Base-by-base conservation (phyloP, 2,888 invertebrate species). In the Alloplasta piceator region DNA sequence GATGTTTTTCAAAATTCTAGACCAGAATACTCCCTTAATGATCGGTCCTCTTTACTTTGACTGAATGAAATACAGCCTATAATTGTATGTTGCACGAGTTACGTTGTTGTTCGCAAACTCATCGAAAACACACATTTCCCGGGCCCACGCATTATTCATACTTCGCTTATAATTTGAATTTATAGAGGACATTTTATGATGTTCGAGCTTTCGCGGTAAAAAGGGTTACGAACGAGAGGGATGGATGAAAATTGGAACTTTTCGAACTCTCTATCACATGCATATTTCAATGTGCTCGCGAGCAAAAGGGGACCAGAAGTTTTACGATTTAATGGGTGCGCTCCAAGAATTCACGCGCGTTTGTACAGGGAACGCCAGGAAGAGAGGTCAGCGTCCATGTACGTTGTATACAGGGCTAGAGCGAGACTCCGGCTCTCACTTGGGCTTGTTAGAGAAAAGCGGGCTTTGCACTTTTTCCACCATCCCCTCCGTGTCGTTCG, bases 281-380 rank as follows among this genome's bases (percentile, higher is more conserved):
- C 77, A 78, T 78, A 81, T 77, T 80, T 77, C 72, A 80, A 73
- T 74, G 55, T 41, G 50, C 70, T 77, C 38, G 41, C 63, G 52
- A 26, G 26, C 3, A 26, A 26, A 26, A 26, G 26, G 26, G 41
- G 26, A 26, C 52, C 12, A 39, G 43, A 74, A 77, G 43, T 77
- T 81, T 77, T 66, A 60, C 60, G 64, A 66, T 77, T 76, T 74
- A 77, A 81, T 81, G 66, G 81, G 43, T 46, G 56, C 14, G 36
- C 7, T 71, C 48, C 58, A 39, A 81, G 66, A 78, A 78, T 70
- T 46, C 64, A 16, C n/a, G 6, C 46, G 10, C 5, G 3, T 36
- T 3, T 26, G 7, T 6, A 26, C 10, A 56, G 7, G 36, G 26
- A 39, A 48, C 39, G 63, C 26, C 58, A 36, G 16, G 9, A 26